Percentiles rank a stretch among this genome's conserved stretches.
These are phyloP conservation scores for Lota lota DNA, from an alignment of 2,113 vertebrate genomes.

Conservation along the genomic window DNA sequence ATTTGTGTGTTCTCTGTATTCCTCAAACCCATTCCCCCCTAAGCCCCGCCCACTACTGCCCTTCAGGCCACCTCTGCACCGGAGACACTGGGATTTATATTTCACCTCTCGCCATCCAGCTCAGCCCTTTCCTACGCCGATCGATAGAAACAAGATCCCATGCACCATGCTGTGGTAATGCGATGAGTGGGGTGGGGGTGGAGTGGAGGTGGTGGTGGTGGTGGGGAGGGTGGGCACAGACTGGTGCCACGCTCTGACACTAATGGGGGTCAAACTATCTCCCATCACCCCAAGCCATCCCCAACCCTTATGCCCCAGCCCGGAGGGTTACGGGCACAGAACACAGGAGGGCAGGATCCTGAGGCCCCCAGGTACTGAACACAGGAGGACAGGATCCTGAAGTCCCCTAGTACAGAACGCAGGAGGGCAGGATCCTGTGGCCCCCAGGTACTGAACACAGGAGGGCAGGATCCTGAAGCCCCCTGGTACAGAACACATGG, in stretches of 20 bases:
- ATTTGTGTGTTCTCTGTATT: too few relatives aligned
- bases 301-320: too few relatives aligned
- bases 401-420: too few relatives aligned
- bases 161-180: constrained; percentile 59
- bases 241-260: constrained; percentile 52
- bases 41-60: constrained; percentile 50
- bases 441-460: too few relatives aligned
- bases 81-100: constrained; percentile 62
- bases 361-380: too few relatives aligned
- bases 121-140: constrained; percentile 70
- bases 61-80: constrained; percentile 67
- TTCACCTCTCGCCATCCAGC: constrained; percentile 68
- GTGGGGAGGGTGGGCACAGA: too few relatives aligned
- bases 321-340: too few relatives aligned
- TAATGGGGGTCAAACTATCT: constrained; percentile 49
- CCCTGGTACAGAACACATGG: too few relatives aligned
- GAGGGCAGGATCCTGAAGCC: too few relatives aligned
- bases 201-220: constrained; percentile 19
- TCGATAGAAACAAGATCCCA: constrained; percentile 73
- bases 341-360: too few relatives aligned
- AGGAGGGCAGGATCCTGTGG: too few relatives aligned
- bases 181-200: constrained; percentile 39
- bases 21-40: constrained; percentile 18
- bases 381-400: too few relatives aligned
- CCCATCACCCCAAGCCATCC: constrained; percentile 36